phyloP scores from a whole-genome alignment of 2,888 invertebrate species.

The Ditula angustiorana region DNA sequence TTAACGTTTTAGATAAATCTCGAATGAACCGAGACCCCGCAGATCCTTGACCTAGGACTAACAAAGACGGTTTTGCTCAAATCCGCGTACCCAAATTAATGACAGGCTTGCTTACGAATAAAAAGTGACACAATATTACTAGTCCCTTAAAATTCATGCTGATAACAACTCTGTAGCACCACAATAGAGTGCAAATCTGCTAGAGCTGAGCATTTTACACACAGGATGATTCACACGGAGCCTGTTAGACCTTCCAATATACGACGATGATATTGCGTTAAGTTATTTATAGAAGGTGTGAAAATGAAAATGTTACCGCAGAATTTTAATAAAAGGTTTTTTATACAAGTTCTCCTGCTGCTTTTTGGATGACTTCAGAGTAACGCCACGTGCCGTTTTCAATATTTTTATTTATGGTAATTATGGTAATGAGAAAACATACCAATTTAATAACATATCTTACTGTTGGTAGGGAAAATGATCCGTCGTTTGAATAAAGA shows the following conservation, averaged over 20 bases:
- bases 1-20: too few species aligned
- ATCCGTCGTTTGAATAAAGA: too few species aligned
- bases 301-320: constrained; percentile 3
- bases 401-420: too few species aligned
- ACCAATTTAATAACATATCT: too few species aligned
- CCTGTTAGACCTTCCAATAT: not conserved
- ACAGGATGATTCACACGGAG: not conserved
- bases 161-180: not conserved
- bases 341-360: too few species aligned
- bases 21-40: too few species aligned
- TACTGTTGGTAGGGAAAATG: too few species aligned
- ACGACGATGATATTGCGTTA: not conserved
- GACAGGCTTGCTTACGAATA: not conserved
- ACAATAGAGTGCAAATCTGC: not conserved
- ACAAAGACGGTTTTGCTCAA: not conserved
- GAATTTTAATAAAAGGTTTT: too few species aligned
- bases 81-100: not conserved
- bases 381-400: too few species aligned
- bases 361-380: too few species aligned
- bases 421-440: too few species aligned
- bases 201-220: not conserved
- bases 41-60: not conserved
- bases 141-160: not conserved
- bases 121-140: not conserved
- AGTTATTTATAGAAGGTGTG: not conserved